Conservation (phyloP, 1,140 invertebrate species). For the Phocides pigmalion region DNA sequence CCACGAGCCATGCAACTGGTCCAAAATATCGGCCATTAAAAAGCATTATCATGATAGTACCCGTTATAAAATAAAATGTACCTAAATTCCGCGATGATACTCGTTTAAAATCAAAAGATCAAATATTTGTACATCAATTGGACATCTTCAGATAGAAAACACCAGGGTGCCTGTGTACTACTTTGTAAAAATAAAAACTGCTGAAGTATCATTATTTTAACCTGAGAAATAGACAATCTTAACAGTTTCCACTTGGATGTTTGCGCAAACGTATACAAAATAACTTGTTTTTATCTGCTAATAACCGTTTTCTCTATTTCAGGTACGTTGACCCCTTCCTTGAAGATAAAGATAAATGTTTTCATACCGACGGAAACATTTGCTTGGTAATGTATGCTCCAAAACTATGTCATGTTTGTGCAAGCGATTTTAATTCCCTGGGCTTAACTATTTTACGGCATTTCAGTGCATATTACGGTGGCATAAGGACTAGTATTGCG, state of each 20-base stretch:
- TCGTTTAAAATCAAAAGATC: no score
- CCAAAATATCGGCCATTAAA: no score
- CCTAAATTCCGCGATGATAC: no score
- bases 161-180: background rate
- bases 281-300: conserved; percentile 32
- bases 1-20: no score
- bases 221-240: conserved; percentile 11
- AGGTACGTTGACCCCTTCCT: conserved; percentile 35
- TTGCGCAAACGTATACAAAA: conserved; percentile 7
- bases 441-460: conserved; percentile 5
- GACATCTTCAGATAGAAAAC: no score
- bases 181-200: background rate
- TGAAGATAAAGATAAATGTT: conserved; percentile 33
- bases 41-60: no score
- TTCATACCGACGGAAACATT: conserved; percentile 34
- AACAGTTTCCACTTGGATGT: conserved; percentile 15
- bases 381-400: conserved; percentile 33
- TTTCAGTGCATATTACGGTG: conserved; percentile 4
- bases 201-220: conserved; percentile 7
- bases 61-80: no score
- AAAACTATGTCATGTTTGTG: conserved; percentile 34
- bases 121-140: background rate
- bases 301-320: conserved; percentile 35
- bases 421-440: conserved; percentile 31
- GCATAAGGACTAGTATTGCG: conserved; percentile 15